phyloP scores from a whole-genome alignment of 2,113 vertebrate genomes.

The Glaucomys volans region DNA sequence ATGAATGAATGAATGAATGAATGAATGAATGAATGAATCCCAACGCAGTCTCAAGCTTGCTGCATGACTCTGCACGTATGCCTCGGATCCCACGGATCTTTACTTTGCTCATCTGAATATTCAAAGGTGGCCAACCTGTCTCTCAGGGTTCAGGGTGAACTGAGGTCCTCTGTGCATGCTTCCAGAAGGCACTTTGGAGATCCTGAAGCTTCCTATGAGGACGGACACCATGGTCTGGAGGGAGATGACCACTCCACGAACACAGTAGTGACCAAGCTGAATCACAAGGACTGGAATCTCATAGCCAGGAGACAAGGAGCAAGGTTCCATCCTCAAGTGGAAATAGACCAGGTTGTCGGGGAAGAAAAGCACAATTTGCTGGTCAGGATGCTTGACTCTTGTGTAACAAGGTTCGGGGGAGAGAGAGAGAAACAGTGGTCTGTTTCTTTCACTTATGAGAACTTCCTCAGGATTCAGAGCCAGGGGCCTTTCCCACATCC shows the following conservation, averaged over 20 bases:
- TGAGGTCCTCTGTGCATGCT: background rate
- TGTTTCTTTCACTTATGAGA: background rate
- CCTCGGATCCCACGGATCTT: background rate
- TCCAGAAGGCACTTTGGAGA: background rate
- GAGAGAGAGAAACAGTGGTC: too few species aligned
- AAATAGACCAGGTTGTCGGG: background rate
- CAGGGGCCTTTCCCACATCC: background rate
- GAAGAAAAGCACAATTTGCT: background rate
- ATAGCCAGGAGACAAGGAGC: background rate
- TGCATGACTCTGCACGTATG: too few species aligned
- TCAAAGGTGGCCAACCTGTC: background rate
- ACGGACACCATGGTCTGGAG: too few species aligned
- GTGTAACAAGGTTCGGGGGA: background rate
- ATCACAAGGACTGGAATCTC: too few species aligned
- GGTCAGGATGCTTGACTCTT: background rate
- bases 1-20: background rate
- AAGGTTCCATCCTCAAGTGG: background rate
- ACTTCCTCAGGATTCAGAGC: background rate
- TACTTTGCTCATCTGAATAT: background rate
- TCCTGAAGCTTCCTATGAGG: background rate
- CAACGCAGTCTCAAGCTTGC: background rate
- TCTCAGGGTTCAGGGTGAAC: background rate
- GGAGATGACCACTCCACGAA: too few species aligned
- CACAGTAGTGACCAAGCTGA: too few species aligned
- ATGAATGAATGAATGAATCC: background rate